Evolutionary conservation across 2,888 invertebrate genomes (phyloP).

Genomic region (Campoplex capitator): DNA sequence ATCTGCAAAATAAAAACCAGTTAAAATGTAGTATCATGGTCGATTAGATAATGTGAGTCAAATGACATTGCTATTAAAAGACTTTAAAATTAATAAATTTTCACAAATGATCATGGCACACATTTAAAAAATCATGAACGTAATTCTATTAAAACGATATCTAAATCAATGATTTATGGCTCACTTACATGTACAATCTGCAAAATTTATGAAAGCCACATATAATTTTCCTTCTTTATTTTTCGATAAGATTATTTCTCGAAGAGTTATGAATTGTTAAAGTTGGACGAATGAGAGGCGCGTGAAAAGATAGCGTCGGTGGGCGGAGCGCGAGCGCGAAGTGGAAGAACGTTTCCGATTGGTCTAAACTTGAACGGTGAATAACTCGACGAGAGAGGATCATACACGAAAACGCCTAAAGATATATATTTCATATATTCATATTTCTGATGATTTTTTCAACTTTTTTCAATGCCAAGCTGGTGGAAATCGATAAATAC

Average conservation of each 20-base stretch:
- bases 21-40: too few relatives aligned
- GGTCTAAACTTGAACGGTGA: neutral
- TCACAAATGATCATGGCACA: too few relatives aligned
- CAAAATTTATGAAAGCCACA: too few relatives aligned
- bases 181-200: too few relatives aligned
- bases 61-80: too few relatives aligned
- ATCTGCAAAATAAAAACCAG: too few relatives aligned
- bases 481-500: slow-evolving; percentile 88
- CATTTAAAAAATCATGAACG: too few relatives aligned
- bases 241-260: neutral
- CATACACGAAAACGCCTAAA: neutral
- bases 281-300: neutral
- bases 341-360: neutral
- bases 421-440: neutral
- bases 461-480: slow-evolving; percentile 80
- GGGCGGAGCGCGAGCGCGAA: neutral
- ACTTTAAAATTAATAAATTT: too few relatives aligned
- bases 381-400: neutral
- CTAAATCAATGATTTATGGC: too few relatives aligned
- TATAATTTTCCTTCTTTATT: neutral
- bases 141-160: too few relatives aligned
- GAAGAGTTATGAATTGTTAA: neutral
- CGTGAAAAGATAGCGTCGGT: slow-evolving; percentile 6
- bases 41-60: too few relatives aligned
- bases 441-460: neutral